phyloP scores from a whole-genome alignment of 1,140 invertebrate species.

The Drosophila auraria region DNA sequence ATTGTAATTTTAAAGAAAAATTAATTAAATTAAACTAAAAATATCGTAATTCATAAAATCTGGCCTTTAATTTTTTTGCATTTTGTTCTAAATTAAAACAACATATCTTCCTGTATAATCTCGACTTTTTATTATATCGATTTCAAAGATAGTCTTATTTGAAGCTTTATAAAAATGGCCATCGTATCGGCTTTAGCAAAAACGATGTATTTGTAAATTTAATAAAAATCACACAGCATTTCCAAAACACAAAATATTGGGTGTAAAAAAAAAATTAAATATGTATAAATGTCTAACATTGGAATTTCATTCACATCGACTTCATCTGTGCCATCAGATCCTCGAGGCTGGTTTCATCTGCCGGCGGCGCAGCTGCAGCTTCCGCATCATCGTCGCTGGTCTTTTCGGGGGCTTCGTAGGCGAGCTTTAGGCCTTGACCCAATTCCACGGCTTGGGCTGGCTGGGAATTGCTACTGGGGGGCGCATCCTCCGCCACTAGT shows the following conservation, averaged over 20 bases:
- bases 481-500: constrained; percentile 68
- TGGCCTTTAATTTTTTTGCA: background rate
- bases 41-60: too few relatives aligned
- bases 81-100: background rate
- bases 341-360: constrained; percentile 89
- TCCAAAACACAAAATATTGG: constrained; percentile 17
- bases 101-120: background rate
- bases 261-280: constrained; percentile 5
- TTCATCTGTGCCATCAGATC: constrained; percentile 97
- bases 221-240: background rate
- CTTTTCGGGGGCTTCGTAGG: constrained; percentile 88
- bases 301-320: constrained; percentile 87
- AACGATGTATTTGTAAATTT: background rate
- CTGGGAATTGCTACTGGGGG: constrained; percentile 7
- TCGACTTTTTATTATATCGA: background rate
- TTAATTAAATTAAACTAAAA: too few relatives aligned
- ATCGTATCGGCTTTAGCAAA: background rate
- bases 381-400: constrained; percentile 23
- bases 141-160: background rate
- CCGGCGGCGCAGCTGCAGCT: constrained; percentile 53
- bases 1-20: too few relatives aligned
- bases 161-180: background rate
- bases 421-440: constrained; percentile 85
- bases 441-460: constrained; percentile 59
- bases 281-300: constrained; percentile 48